Evolutionary conservation across 2,888 invertebrate genomes (phyloP).

Genomic region (Sphaerophoria rueppellii): DNA sequence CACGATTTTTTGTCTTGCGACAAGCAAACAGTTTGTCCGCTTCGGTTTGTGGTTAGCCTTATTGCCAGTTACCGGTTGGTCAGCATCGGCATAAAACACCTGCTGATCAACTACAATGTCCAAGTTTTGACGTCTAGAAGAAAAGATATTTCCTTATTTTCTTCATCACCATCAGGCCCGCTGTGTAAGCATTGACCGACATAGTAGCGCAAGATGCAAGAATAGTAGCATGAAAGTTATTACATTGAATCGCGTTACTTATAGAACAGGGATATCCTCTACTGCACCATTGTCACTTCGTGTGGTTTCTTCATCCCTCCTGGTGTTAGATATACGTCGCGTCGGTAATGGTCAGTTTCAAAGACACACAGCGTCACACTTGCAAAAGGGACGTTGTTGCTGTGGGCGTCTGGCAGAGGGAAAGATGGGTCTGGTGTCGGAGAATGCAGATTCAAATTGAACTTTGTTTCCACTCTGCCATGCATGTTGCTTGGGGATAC

Average conservation of each 20-base stretch:
- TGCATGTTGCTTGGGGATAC: conserved; percentile 6
- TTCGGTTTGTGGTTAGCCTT: too few relatives aligned
- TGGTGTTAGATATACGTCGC: not conserved
- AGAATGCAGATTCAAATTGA: conserved; percentile 21
- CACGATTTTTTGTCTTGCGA: too few relatives aligned
- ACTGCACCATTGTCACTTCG: conserved; percentile 17
- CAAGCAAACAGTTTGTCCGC: too few relatives aligned
- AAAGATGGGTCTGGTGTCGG: too few relatives aligned
- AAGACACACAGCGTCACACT: not conserved
- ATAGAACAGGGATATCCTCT: conserved; percentile 8
- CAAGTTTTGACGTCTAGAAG: too few relatives aligned
- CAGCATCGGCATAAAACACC: too few relatives aligned
- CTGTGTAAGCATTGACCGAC: not conserved
- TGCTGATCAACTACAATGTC: too few relatives aligned
- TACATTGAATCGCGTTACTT: conserved; percentile 28
- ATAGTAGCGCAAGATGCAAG: not conserved
- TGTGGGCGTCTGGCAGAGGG: too few relatives aligned
- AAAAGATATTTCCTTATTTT: not conserved
- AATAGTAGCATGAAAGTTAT: conserved; percentile 28
- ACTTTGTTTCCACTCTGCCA: conserved; percentile 29
- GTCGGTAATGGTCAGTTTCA: conserved; percentile 24
- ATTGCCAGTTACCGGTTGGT: too few relatives aligned
- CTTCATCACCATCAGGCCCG: not conserved
- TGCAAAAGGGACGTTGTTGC: too few relatives aligned
- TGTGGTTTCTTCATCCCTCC: too few relatives aligned